Evolutionary conservation across 2,113 vertebrate species (phyloP).

Genomic region (Odontophorus gujanensis): DNA sequence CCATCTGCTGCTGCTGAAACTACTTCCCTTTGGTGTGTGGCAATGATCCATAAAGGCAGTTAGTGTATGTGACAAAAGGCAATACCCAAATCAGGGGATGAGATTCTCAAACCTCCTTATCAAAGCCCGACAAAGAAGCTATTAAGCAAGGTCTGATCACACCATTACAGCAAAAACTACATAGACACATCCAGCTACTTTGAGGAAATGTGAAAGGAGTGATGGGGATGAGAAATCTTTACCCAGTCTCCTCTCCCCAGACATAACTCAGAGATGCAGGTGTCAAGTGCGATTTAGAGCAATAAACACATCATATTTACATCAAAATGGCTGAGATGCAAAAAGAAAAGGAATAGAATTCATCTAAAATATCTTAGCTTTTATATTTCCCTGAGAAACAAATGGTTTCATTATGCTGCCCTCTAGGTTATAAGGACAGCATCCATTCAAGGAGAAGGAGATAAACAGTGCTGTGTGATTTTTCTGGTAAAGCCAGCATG

Average conservation of each 20-base stretch:
- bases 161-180: neutral
- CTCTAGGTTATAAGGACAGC: slow-evolving; percentile 3
- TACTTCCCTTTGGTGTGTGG: neutral
- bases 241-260: neutral
- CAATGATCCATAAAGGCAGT: neutral
- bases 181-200: neutral
- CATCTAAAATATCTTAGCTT: neutral
- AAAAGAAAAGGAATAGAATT: neutral
- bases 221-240: neutral
- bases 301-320: neutral
- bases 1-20: slow-evolving; percentile 11
- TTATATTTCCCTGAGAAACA: neutral
- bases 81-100: neutral
- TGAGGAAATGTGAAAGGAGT: neutral
- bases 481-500: slow-evolving; percentile 27
- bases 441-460: neutral
- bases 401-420: neutral
- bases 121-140: neutral
- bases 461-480: slow-evolving; percentile 50
- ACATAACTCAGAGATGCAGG: neutral
- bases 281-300: rapidly evolving
- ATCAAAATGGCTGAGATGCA: neutral
- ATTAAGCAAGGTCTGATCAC: neutral
- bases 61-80: neutral
- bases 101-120: neutral